These are phyloP conservation scores for Chlorops oryzae DNA, from an alignment of 1,140 invertebrate genomes.

Conservation along the genomic window DNA sequence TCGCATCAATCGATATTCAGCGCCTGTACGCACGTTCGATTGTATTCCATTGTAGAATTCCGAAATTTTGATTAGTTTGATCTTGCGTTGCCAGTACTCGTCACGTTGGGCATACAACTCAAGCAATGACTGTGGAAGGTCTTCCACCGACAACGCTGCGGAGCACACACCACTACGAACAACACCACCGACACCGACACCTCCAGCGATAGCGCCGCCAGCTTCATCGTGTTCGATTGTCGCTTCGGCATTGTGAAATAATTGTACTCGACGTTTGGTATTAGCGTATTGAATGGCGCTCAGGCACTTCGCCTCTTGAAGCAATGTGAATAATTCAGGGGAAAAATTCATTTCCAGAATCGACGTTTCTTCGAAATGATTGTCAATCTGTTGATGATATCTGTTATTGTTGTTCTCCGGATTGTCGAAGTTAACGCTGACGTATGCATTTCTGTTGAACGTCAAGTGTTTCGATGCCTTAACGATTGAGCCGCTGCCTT, in stretches of 20 bases:
- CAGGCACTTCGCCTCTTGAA: constrained; percentile 39
- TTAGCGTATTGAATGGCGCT: constrained; percentile 23
- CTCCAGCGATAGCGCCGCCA: background rate
- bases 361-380: too few relatives aligned
- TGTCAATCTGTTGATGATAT: constrained; percentile 8
- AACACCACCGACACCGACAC: constrained; percentile 9
- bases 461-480: too few relatives aligned
- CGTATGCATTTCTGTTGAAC: background rate
- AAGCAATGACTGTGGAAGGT: constrained; percentile 50
- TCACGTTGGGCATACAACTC: constrained; percentile 49
- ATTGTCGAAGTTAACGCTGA: background rate
- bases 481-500: too few relatives aligned
- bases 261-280: background rate
- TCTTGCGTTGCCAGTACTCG: constrained; percentile 46
- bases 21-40: constrained; percentile 39
- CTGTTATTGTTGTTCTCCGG: background rate
- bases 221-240: too few relatives aligned
- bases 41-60: constrained; percentile 59
- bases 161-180: constrained; percentile 26
- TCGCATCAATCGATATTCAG: constrained; percentile 33
- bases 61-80: constrained; percentile 48
- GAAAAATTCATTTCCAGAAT: constrained; percentile 35
- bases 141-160: constrained; percentile 16
- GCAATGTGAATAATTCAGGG: constrained; percentile 28
- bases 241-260: background rate